Conservation (phyloP, 2,888 invertebrate species). For the Drosophila niveifrons region DNA sequence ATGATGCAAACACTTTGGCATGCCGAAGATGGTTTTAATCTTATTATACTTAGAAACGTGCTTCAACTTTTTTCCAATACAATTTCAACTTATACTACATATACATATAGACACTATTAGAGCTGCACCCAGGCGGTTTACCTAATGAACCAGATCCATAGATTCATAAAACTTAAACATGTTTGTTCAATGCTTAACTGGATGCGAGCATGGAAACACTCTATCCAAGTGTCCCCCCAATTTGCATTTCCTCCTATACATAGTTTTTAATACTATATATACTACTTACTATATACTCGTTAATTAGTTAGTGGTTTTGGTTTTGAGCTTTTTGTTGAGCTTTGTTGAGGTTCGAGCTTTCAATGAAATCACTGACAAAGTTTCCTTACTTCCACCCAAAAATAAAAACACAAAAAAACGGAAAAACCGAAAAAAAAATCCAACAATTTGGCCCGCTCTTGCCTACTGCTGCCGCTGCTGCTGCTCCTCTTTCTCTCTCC, state of each 20-base stretch:
- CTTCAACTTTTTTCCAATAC: slow-evolving; percentile 33
- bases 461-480: slow-evolving; percentile 39
- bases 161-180: slow-evolving; percentile 27
- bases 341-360: slow-evolving; percentile 67
- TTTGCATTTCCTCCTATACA: slow-evolving; percentile 41
- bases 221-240: slow-evolving; percentile 19
- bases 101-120: slow-evolving; percentile 43
- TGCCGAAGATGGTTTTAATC: slow-evolving; percentile 41
- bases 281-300: slow-evolving; percentile 35
- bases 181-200: slow-evolving; percentile 34
- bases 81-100: slow-evolving; percentile 14
- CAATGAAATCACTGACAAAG: slow-evolving; percentile 74
- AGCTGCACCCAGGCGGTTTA: slow-evolving; percentile 58
- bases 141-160: slow-evolving; percentile 35
- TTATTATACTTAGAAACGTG: slow-evolving; percentile 27
- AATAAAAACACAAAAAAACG: not conserved
- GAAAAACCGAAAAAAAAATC: slow-evolving; percentile 1
- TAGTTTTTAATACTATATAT: slow-evolving; percentile 2
- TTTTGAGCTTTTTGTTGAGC: slow-evolving; percentile 70
- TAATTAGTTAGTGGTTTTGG: slow-evolving; percentile 63
- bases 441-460: slow-evolving; percentile 30
- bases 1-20: slow-evolving; percentile 37
- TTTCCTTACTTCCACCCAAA: slow-evolving; percentile 55
- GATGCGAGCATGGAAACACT: slow-evolving; percentile 45
- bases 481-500: slow-evolving; percentile 27